Conservation (phyloP, 1,140 invertebrate genomes). For the Delia radicum region DNA sequence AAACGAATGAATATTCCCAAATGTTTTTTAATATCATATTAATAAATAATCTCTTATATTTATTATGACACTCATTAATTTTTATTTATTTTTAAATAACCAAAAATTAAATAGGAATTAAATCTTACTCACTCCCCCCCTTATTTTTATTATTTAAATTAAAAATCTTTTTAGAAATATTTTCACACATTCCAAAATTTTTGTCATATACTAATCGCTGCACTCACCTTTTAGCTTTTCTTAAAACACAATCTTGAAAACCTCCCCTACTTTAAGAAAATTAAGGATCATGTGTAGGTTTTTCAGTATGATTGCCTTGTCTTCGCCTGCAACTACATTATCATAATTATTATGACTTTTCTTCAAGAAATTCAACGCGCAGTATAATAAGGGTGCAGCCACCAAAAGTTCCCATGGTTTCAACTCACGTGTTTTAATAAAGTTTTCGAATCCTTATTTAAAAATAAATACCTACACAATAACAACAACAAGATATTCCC, state of each 20-base stretch:
- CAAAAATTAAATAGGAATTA: neutral
- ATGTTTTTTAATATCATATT: neutral
- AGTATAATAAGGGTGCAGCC: neutral
- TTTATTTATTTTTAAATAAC: neutral
- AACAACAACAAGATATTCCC: conserved; percentile 6
- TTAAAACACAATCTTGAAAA: neutral
- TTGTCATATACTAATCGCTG: neutral
- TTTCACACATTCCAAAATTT: neutral
- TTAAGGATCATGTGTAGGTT: neutral
- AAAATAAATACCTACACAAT: neutral
- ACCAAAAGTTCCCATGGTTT: neutral
- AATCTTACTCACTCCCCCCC: neutral
- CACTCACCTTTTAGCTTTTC: neutral
- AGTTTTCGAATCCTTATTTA: neutral
- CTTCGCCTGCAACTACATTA: neutral
- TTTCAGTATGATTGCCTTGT: neutral
- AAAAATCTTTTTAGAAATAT: neutral
- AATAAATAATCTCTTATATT: neutral
- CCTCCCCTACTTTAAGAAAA: neutral
- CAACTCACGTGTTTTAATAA: neutral
- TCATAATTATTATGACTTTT: conserved; percentile 5
- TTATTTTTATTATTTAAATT: too few relatives aligned
- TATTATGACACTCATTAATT: neutral
- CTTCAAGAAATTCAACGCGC: neutral
- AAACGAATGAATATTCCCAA: neutral